A percentile compares a stretch with the other conserved stretches of the same genome.
Conservation (phyloP, 2,113 vertebrate species). For the Cyrtonyx montezumae region DNA sequence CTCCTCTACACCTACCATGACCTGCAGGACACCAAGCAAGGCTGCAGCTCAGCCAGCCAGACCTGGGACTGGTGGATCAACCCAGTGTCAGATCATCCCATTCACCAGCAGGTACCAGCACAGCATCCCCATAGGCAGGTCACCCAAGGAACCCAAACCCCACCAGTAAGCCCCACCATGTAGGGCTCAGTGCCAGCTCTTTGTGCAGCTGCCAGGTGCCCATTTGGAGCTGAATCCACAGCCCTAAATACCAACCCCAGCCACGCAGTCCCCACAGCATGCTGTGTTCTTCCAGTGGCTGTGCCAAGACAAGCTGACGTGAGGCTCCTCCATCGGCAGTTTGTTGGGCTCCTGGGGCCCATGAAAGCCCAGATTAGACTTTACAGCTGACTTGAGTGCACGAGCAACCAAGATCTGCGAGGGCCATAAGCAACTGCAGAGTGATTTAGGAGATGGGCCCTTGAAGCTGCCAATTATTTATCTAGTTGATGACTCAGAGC, state of each 20-base stretch:
- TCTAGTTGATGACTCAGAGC: slow-evolving; percentile 63
- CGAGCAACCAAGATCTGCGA: not conserved
- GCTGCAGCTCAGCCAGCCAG: not conserved
- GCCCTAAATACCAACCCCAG: not conserved
- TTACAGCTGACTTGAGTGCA: not conserved
- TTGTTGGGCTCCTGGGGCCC: slow-evolving; percentile 5
- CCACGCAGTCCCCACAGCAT: accelerated
- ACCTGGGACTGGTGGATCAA: not conserved
- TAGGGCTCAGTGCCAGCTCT: accelerated
- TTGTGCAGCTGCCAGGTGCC: slow-evolving; percentile 8
- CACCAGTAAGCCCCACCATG: accelerated
- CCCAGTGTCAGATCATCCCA: not conserved
- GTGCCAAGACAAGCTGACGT: slow-evolving; percentile 42
- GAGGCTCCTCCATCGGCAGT: not conserved
- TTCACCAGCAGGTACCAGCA: accelerated
- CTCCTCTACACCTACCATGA: not conserved
- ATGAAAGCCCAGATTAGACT: slow-evolving; percentile 55
- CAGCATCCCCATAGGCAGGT: not conserved
- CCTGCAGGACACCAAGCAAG: not conserved
- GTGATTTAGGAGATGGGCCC: slow-evolving; percentile 57
- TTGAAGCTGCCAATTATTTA: slow-evolving; percentile 67
- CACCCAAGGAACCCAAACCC: not conserved
- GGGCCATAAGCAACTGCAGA: slow-evolving; percentile 5
- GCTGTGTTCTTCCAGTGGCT: not conserved
- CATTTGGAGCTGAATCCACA: not conserved